These are phyloP conservation scores for Hybos culiciformis DNA, from an alignment of 2,888 invertebrate species.

Conservation along the genomic window DNA sequence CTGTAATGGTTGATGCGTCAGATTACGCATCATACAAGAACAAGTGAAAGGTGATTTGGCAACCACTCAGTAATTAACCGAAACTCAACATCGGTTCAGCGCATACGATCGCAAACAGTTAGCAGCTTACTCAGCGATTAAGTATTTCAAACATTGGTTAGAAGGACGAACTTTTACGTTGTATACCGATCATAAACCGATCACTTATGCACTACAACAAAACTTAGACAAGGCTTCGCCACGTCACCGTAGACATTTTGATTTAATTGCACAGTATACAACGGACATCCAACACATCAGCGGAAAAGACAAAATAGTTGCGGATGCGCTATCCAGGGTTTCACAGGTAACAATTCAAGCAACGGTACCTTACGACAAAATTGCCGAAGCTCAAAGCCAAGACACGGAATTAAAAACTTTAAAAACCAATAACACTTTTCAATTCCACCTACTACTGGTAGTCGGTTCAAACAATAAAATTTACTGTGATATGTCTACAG, in stretches of 20 bases:
- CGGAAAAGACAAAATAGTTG: neutral
- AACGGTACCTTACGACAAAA: neutral
- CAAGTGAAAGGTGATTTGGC: too few relatives aligned
- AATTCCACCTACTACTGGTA: neutral
- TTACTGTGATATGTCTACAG: neutral
- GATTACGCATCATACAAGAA: too few relatives aligned
- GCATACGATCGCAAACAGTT: too few relatives aligned
- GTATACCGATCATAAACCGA: constrained; percentile 2
- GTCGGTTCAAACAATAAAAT: neutral
- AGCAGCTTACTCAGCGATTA: too few relatives aligned
- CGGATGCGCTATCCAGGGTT: too few relatives aligned
- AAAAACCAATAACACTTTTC: neutral
- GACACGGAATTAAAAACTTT: neutral
- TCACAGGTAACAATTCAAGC: too few relatives aligned
- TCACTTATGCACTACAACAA: constrained; percentile 1
- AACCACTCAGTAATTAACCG: too few relatives aligned
- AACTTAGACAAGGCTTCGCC: neutral
- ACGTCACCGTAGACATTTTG: neutral
- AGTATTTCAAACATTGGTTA: too few relatives aligned
- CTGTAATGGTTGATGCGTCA: too few relatives aligned
- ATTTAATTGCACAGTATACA: neutral
- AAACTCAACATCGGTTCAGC: too few relatives aligned
- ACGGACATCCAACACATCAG: neutral
- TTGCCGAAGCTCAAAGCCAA: neutral
- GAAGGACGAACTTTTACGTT: neutral